Evolutionary conservation across 2,113 vertebrate genomes (phyloP).

Genomic region (Zeus faber): DNA sequence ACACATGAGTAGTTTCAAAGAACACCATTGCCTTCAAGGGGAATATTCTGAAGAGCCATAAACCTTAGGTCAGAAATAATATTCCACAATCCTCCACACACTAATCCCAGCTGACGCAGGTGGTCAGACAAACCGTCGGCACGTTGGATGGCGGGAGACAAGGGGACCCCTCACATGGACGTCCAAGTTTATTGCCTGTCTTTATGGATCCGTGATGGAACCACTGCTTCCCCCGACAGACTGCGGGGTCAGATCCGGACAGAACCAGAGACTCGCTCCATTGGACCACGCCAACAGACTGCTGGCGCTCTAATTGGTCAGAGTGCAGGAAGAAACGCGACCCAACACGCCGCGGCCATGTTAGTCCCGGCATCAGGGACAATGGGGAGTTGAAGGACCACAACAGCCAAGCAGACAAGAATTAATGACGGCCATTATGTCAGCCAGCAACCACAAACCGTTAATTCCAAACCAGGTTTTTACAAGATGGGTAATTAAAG

Average conservation of each 20-base stretch:
- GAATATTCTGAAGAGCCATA: too few species aligned
- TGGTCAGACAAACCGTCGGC: constrained; percentile 46
- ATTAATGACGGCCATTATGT: constrained; percentile 63
- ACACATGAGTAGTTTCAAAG: too few species aligned
- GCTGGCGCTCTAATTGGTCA: constrained; percentile 61
- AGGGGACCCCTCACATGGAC: constrained; percentile 42
- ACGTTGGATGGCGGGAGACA: constrained; percentile 35
- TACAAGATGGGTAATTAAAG: constrained; percentile 52
- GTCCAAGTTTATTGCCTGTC: too few species aligned
- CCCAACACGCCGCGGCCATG: constrained; percentile 28
- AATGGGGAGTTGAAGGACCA: constrained; percentile 52
- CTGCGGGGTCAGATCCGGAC: constrained; percentile 42
- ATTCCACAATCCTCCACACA: too few species aligned
- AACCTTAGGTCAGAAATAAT: too few species aligned
- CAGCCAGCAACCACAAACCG: constrained; percentile 52
- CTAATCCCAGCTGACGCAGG: too few species aligned
- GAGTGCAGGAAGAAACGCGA: constrained; percentile 34
- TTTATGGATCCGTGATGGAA: constrained; percentile 19
- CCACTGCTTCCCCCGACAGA: constrained; percentile 25
- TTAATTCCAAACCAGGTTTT: constrained; percentile 52
- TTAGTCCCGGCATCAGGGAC: constrained; percentile 54
- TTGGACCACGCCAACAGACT: constrained; percentile 48
- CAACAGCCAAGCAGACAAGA: constrained; percentile 63
- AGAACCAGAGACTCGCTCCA: constrained; percentile 54
- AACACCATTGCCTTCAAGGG: too few species aligned